Evolutionary conservation across 2,888 invertebrate species (phyloP).

Genomic region (Parnassius smintheus): DNA sequence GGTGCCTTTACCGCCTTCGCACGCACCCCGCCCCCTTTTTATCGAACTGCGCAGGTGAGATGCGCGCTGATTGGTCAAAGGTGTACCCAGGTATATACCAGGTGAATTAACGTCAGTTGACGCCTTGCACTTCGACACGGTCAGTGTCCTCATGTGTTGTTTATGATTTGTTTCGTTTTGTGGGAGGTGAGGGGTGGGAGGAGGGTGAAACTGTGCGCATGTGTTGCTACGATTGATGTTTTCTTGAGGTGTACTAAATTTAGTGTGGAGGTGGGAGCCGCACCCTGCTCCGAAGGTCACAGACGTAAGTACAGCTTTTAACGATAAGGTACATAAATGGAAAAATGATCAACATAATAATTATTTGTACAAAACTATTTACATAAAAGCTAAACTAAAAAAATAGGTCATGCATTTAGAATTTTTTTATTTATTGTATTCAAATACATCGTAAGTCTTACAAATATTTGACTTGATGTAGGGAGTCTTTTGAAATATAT

Average conservation of each 20-base stretch:
- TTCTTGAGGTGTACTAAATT: conserved; percentile 78
- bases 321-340: no score
- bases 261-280: conserved; percentile 66
- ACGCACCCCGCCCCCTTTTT: conserved; percentile 65
- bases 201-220: conserved; percentile 66
- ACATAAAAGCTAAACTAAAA: no score
- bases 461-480: no score
- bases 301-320: conserved; percentile 12
- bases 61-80: conserved; percentile 76
- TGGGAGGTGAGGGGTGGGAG: conserved; percentile 33
- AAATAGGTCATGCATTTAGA: no score
- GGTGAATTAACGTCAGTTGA: conserved; percentile 47
- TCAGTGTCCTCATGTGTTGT: conserved; percentile 33
- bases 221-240: conserved; percentile 78
- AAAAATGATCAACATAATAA: no score
- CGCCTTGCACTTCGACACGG: conserved; percentile 19
- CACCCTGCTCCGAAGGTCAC: conserved; percentile 54
- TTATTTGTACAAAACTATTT: no score
- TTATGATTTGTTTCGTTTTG: conserved; percentile 29
- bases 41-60: conserved; percentile 78
- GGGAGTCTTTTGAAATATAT: no score
- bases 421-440: no score
- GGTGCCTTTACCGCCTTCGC: conserved; percentile 51
- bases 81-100: conserved; percentile 60
- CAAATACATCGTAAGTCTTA: no score